Base-by-base conservation (phyloP, 2,888 invertebrate species). In the Macaria liturata region DNA sequence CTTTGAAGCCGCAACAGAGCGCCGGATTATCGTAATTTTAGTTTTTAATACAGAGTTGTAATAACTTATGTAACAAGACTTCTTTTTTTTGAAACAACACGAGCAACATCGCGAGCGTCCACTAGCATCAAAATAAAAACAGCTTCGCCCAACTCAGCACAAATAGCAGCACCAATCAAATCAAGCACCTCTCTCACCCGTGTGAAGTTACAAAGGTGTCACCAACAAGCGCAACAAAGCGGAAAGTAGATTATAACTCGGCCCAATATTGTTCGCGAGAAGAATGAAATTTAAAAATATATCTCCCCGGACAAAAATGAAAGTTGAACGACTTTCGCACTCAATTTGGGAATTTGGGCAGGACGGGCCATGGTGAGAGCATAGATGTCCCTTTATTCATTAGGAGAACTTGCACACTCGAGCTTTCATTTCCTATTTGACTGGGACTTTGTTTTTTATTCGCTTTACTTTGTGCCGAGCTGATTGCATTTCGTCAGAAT, bases 291-390 rank as follows among this genome's bases (percentile, higher is more conserved):
- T 68, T 60, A 61, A 57, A 61, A 55, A 55, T 62, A 68, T 68
- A 61, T 55, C 42, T 42, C 67, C 62, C 67, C 30, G 57, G 66
- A 61, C 67, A 64, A 60, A 62, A 61, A 68, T 66, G 58, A 66
- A 68, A 63, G 64, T 64, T 59, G 65, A 56, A 61, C 54, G 54
- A 55, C 52, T 58, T 54, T 65, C 58, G 58, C 65, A 65, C 66
- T 64, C 62, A 57, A 66, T 66, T 66, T 59, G 54, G 57, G 57
- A 67, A 59, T 63, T 52, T 53, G 49, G 46, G 56, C 40, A 46
- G 67, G 50, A 60, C 55, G 59, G 54, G 61, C 39, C 43, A 62
- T 61, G 63, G 58, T 59, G 64, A 59, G 46, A 46, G 37, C 50
- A 43, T 49, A 54, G 48, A 57, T 50, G 47, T 34, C 66, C 60